Base-by-base conservation (phyloP, 1,140 invertebrate genomes). In the Littorina saxatilis region DNA sequence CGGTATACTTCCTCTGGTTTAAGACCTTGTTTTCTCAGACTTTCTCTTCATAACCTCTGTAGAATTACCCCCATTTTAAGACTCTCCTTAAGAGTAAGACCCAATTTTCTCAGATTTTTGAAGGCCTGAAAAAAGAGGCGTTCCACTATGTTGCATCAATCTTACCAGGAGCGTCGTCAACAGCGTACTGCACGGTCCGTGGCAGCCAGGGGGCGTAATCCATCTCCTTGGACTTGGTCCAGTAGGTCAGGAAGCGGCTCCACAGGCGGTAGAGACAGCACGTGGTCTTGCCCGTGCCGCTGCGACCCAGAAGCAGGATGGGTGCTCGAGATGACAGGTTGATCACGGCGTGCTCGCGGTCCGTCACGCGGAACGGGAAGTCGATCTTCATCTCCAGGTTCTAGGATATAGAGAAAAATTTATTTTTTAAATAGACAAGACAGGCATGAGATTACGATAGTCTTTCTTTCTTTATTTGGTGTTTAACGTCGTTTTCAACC, bases 231-330 rank as follows among this genome's bases (percentile, higher is more conserved):
- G 89, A 86, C 47, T 84, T 84, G 17, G 82, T 83, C 90, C 90
- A 91, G 82, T 91, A 91, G 1, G 79, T 81, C 7, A 88, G 58
- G 81, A 88, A 91, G 27, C 83, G 77, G 47, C 77, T 87, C 90
- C 90, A 91, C 37, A 91, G 78, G 58, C 90, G 76, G 82, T 91
- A 91, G 81, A 91, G 68, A 73, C 90, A 91, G 58, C 90, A 91
- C 0, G 91, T 91, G 13, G 91, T 91, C 70, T 91, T 91, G 2
- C 91, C 91, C 66, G 89, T 90, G 15, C 89, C 90, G 87, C 89
- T 91, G 0, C 90, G 86, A 9, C 90, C 90, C 20, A 91, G 82
- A 11, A 91, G 83, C 17, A 91, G 80, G 40, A 91, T 85, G 0
- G 90, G 88, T 7, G 88, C 82, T 39, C 79, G 81, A 0, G 86